These are phyloP conservation scores for Drosophila albomicans DNA, from an alignment of 1,140 invertebrate species.

Conservation along the genomic window DNA sequence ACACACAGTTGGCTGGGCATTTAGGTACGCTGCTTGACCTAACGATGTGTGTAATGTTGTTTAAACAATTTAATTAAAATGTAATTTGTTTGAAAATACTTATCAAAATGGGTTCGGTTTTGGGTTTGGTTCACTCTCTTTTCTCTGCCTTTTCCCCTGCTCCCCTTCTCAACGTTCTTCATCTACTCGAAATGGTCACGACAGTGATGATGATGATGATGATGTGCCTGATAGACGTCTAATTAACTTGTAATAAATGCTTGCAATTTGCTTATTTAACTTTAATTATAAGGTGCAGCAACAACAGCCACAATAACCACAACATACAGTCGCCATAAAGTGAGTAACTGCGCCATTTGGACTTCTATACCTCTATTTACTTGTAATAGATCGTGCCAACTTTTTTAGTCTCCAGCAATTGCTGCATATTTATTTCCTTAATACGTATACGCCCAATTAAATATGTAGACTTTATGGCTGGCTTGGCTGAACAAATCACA, in stretches of 20 bases:
- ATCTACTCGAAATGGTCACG: constrained; percentile 28
- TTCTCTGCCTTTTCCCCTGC: constrained; percentile 1
- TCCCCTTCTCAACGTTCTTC: background rate
- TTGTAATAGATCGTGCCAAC: background rate
- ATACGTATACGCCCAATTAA: constrained; percentile 8
- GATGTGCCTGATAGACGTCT: constrained; percentile 78
- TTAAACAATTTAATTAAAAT: constrained; percentile 85
- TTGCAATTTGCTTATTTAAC: constrained; percentile 81
- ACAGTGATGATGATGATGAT: constrained; percentile 60
- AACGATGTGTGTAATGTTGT: constrained; percentile 84
- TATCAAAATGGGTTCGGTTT: constrained; percentile 77
- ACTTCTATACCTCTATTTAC: constrained; percentile 15
- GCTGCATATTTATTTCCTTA: constrained; percentile 8
- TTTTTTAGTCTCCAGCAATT: constrained; percentile 3
- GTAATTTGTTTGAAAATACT: constrained; percentile 84
- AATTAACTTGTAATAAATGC: constrained; percentile 84
- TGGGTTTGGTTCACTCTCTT: constrained; percentile 14
- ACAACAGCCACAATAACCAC: constrained; percentile 34
- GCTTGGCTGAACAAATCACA: background rate
- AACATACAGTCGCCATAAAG: constrained; percentile 45
- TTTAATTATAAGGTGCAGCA: constrained; percentile 71
- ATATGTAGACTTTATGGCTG: background rate
- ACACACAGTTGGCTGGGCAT: constrained; percentile 61
- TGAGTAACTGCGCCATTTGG: constrained; percentile 61
- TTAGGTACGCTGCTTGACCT: constrained; percentile 82